These are phyloP conservation scores for Monochamus saltuarius DNA, from an alignment of 1,140 invertebrate genomes.

Conservation along the genomic window DNA sequence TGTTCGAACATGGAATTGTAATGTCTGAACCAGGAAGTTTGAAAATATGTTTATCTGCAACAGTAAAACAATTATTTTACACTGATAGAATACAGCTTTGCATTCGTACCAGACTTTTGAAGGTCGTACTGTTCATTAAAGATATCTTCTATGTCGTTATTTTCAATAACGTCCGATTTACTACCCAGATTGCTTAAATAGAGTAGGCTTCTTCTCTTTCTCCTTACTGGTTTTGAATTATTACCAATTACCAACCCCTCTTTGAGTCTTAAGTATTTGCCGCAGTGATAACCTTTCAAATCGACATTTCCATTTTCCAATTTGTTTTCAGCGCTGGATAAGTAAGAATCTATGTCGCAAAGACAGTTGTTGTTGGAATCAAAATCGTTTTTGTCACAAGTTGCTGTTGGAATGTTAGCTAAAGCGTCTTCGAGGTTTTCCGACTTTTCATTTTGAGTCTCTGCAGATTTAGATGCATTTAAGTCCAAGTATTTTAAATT, in stretches of 20 bases:
- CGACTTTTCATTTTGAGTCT: not conserved
- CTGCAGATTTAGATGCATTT: constrained; percentile 1
- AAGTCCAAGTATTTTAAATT: constrained; percentile 22
- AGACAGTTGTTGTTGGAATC: constrained; percentile 17
- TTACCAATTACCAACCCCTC: constrained; percentile 15
- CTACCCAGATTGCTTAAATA: constrained; percentile 18
- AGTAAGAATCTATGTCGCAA: constrained; percentile 17
- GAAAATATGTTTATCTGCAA: constrained; percentile 3
- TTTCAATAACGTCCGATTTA: constrained; percentile 9
- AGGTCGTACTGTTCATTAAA: constrained; percentile 12
- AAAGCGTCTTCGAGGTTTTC: not conserved
- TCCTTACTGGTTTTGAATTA: constrained; percentile 2
- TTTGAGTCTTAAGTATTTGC: constrained; percentile 15
- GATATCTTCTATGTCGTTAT: constrained; percentile 17
- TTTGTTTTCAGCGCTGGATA: not conserved
- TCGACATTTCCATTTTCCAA: constrained; percentile 1
- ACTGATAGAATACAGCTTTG: not conserved
- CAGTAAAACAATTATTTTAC: not conserved
- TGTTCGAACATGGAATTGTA: constrained; percentile 25
- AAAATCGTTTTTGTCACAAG: constrained; percentile 12
- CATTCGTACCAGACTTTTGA: not conserved
- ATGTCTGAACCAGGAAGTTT: constrained; percentile 15
- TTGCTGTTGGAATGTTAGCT: no score
- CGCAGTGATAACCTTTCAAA: constrained; percentile 7
- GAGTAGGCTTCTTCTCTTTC: constrained; percentile 13